phyloP scores from a whole-genome alignment of 2,888 invertebrate species.

The Sarcophaga variegata region DNA sequence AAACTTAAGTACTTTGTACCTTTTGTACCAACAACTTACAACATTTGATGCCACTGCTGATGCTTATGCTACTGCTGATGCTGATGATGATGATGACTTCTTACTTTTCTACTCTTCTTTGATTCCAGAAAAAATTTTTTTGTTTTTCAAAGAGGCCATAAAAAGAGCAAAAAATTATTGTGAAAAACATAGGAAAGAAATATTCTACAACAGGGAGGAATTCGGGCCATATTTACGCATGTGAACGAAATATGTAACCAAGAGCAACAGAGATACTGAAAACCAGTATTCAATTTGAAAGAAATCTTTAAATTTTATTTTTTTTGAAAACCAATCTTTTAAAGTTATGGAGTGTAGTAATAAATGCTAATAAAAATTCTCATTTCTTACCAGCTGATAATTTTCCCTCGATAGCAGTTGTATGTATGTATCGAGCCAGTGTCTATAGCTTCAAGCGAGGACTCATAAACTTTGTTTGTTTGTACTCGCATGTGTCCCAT shows the following conservation, averaged over 20 bases:
- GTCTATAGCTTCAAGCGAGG: conserved; percentile 80
- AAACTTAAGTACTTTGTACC: conserved; percentile 66
- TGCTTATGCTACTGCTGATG: neutral
- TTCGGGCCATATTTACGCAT: neutral
- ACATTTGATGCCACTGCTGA: conserved; percentile 49
- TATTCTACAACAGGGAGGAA: conserved; percentile 10
- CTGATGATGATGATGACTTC: conserved; percentile 50
- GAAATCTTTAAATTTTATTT: neutral
- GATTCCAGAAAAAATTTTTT: conserved; percentile 11
- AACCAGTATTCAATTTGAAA: neutral
- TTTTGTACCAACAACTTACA: conserved; percentile 55
- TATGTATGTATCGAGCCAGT: conserved; percentile 73
- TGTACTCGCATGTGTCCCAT: conserved; percentile 19
- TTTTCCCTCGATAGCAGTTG: conserved; percentile 79
- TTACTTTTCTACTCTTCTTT: conserved; percentile 26
- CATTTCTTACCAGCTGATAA: conserved; percentile 80
- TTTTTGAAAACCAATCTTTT: neutral
- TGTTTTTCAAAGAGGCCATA: conserved; percentile 13
- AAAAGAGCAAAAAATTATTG: conserved; percentile 40
- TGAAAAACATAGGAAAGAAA: neutral
- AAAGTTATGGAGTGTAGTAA: neutral
- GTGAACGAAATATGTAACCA: neutral
- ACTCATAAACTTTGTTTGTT: conserved; percentile 61
- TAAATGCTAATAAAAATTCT: no score
- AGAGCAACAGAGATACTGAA: neutral